These are phyloP conservation scores for Bombycilla garrulus DNA, from an alignment of 2,113 vertebrate species.

Conservation along the genomic window DNA sequence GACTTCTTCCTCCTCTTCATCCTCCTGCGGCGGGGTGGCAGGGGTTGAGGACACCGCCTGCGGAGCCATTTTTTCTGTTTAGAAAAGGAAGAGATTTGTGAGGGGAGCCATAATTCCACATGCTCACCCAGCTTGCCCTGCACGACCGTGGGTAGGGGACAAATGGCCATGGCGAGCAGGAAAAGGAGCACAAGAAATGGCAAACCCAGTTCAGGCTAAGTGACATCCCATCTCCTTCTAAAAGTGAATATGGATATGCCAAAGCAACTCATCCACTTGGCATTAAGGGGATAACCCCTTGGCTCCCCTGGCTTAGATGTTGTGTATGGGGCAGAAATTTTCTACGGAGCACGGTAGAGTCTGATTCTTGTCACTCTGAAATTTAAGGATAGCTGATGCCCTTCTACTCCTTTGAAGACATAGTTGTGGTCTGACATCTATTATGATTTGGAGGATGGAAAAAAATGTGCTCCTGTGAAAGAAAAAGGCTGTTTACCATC, in stretches of 20 bases:
- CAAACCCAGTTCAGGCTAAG: not conserved
- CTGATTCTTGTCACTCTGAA: not conserved
- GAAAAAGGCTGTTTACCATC: not conserved
- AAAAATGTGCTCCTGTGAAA: not conserved
- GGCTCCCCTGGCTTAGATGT: not conserved
- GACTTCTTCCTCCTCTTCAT: constrained; percentile 76
- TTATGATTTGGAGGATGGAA: not conserved
- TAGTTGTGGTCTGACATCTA: not conserved
- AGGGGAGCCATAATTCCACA: rapidly evolving
- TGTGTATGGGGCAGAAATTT: not conserved
- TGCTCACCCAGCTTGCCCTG: not conserved
- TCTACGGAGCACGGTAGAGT: not conserved
- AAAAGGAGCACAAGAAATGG: not conserved
- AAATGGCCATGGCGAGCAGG: not conserved
- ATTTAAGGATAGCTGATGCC: not conserved
- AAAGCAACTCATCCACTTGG: not conserved
- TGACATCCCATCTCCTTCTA: not conserved
- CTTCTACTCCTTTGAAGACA: not conserved
- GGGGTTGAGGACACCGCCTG: constrained; percentile 55
- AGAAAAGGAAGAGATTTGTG: not conserved
- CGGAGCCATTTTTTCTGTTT: constrained; percentile 89
- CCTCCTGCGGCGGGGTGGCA: constrained; percentile 65
- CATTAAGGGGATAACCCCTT: not conserved
- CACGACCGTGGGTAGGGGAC: rapidly evolving
- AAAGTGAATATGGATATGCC: not conserved